Evolutionary conservation across 2,113 vertebrate genomes (phyloP).

Genomic region (Psammodynastes pulverulentus): DNA sequence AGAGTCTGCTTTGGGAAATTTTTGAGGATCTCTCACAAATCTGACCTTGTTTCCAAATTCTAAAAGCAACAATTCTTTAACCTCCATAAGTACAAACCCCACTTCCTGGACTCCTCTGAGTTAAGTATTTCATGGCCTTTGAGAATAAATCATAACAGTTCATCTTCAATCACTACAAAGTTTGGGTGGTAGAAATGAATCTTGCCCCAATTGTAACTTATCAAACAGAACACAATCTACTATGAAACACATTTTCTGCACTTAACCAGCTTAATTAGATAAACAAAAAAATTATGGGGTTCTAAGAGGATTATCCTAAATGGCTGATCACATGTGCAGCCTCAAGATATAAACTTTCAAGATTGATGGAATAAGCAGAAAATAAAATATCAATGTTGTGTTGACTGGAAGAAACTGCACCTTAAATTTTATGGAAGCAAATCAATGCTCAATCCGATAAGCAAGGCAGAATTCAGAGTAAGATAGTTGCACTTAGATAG

Average conservation of each 20-base stretch:
- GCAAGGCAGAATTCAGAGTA: neutral
- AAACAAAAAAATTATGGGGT: neutral
- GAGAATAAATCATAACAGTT: neutral
- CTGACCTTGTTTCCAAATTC: neutral
- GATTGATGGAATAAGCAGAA: neutral
- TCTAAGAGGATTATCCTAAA: neutral
- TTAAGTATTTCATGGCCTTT: neutral
- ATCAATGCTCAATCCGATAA: slow-evolving; percentile 32
- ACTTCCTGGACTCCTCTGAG: neutral
- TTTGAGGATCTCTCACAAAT: neutral
- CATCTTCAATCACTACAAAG: neutral
- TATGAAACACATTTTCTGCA: neutral
- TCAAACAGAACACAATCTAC: neutral
- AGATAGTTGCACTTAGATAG: neutral
- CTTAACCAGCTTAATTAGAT: neutral
- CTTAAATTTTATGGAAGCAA: neutral
- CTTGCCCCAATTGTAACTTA: neutral
- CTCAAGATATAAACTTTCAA: neutral
- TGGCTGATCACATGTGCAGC: neutral
- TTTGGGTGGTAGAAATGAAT: neutral
- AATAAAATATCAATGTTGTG: neutral
- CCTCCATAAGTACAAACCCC: neutral
- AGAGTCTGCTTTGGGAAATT: neutral
- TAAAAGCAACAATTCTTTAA: neutral
- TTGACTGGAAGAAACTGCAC: neutral